Percentiles rank a stretch among this genome's conserved stretches.
phyloP scores from a whole-genome alignment of 2,113 vertebrate genomes.

The Daubentonia madagascariensis region DNA sequence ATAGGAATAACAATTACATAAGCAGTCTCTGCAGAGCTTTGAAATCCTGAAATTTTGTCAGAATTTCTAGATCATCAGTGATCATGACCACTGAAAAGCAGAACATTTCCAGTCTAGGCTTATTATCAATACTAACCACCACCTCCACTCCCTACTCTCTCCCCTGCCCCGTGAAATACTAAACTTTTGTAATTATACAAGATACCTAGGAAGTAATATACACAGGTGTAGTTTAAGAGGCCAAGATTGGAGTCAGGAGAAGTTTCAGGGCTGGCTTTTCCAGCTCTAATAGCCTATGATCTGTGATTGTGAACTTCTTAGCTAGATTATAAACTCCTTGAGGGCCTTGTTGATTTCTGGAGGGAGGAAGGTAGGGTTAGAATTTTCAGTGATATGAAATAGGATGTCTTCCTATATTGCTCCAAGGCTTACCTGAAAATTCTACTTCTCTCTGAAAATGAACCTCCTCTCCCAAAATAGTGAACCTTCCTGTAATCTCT shows the following conservation, averaged over 20 bases:
- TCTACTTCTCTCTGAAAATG: neutral
- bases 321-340: neutral
- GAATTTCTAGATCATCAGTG: neutral
- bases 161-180: neutral
- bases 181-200: neutral
- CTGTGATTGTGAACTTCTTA: neutral
- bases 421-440: neutral
- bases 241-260: neutral
- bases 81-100: neutral
- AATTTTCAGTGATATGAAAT: neutral
- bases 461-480: neutral
- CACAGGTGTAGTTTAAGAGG: neutral
- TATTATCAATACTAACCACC: neutral
- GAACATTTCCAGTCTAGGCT: neutral
- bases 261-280: neutral
- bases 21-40: neutral
- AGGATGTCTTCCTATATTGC: neutral
- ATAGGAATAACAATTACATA: neutral
- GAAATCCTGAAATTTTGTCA: neutral
- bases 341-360: neutral
- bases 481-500: neutral
- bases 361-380: neutral
- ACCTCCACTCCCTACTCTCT: neutral
- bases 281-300: neutral
- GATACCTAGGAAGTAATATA: neutral